These are phyloP conservation scores for Gortyna flavago DNA, from an alignment of 2,888 invertebrate genomes.

Conservation along the genomic window DNA sequence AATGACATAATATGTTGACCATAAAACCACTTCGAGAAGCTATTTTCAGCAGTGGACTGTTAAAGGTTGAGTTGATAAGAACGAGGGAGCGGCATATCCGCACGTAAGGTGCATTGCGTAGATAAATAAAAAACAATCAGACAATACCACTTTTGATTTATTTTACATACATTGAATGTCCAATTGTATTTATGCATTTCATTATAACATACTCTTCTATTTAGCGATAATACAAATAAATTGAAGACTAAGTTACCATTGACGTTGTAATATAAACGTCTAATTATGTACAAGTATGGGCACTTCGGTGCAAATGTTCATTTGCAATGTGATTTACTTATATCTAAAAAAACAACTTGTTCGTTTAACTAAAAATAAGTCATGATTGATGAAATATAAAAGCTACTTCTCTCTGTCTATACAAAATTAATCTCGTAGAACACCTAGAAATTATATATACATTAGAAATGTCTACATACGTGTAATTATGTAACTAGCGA, in stretches of 20 bases:
- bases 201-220: slow-evolving; percentile 59
- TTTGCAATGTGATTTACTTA: slow-evolving; percentile 74
- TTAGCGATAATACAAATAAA: slow-evolving; percentile 39
- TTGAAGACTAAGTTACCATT: slow-evolving; percentile 58
- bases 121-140: slow-evolving; percentile 37
- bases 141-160: slow-evolving; percentile 67
- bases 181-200: slow-evolving; percentile 64
- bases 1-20: neutral
- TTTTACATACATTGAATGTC: slow-evolving; percentile 69
- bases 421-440: slow-evolving; percentile 72
- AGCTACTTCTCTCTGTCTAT: slow-evolving; percentile 60
- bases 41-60: neutral
- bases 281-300: slow-evolving; percentile 76
- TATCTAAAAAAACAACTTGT: slow-evolving; percentile 64
- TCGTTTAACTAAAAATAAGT: slow-evolving; percentile 69
- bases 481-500: slow-evolving; percentile 61
- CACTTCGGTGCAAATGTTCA: slow-evolving; percentile 80
- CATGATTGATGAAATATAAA: slow-evolving; percentile 71
- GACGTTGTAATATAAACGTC: slow-evolving; percentile 68
- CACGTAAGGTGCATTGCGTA: neutral
- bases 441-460: slow-evolving; percentile 69
- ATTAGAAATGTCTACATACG: slow-evolving; percentile 62
- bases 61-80: neutral
- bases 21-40: neutral
- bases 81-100: neutral